Evolutionary conservation across 2,113 vertebrate species (phyloP).

Genomic region (Crotalus tigris): DNA sequence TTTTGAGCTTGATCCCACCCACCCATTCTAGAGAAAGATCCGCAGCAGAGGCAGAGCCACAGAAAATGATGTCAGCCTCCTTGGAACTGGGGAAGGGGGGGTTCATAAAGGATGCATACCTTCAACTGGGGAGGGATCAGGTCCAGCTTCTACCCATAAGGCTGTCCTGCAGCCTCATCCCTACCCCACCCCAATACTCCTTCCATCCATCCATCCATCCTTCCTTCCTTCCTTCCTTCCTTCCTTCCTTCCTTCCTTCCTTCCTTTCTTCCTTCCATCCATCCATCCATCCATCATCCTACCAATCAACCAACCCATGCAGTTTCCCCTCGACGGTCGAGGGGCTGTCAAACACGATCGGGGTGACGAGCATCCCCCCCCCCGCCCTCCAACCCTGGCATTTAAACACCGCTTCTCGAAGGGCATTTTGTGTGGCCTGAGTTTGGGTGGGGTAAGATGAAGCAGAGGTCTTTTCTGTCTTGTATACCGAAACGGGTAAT

Average conservation of each 20-base stretch:
- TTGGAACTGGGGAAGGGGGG: background rate
- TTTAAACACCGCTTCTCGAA: background rate
- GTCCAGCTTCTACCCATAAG: background rate
- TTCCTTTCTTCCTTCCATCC: background rate
- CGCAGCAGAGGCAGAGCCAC: background rate
- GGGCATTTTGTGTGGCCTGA: background rate
- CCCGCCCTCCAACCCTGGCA: background rate
- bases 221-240: background rate
- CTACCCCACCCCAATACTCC: no score
- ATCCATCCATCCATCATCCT: background rate
- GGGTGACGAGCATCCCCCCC: rapidly evolving
- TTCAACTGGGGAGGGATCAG: background rate
- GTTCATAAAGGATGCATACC: background rate
- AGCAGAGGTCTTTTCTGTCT: background rate
- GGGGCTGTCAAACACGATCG: background rate
- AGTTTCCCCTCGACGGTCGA: background rate
- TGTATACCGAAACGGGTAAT: background rate
- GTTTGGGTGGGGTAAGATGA: background rate
- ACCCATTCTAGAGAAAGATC: background rate
- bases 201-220: background rate
- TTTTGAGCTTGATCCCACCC: background rate
- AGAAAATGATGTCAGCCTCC: slow-evolving; percentile 21
- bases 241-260: no score
- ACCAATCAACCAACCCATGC: background rate
- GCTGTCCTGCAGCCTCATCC: background rate